Evolutionary conservation across 2,113 vertebrate species (phyloP), one percentile per base, ranked within the genome.

Genomic region (Motacilla alba): DNA sequence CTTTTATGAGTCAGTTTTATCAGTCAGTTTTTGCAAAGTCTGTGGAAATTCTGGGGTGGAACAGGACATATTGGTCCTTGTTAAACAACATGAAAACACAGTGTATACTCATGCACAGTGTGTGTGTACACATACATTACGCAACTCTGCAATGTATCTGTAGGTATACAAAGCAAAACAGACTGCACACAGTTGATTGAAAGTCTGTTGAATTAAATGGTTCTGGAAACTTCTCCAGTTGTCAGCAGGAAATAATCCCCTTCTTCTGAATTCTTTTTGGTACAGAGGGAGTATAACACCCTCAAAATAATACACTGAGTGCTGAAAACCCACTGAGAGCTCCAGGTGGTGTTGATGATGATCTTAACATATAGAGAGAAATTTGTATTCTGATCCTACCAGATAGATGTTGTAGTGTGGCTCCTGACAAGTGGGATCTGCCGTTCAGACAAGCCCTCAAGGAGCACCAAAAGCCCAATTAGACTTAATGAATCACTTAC

Each of bases 401-500:
- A 63, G 69, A 68, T 5, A 37, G 31, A 73, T 30, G 39, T 60
- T 62, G 56, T 79, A 44, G 37, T 20, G 63, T 62, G 44, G 53
- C 49, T 92, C n/a, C 49, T 6, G 53, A 76, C 70, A 79, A 95
- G 70, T 13, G 50, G 33, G 43, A 76, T 85, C 62, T 64, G 82
- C 59, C 80, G 67, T 33, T 95, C 68, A 84, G 60, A 94, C 41
- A 87, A 87, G 41, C 15, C 80, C 91, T 92, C 15, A 56, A 91
- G 82, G 78, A 80, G n/a, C 24, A 84, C n/a, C 64, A 83, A 33
- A n/a, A 84, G 39, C 44, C 77, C 49, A 97, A 84, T 94, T 94
- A 89, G 64, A 41, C 56, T 76, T 92, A 94, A 94, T 87, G 56
- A 94, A 82, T 89, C 89, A 64, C 68, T 92, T 93, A 68, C 3